These are phyloP conservation scores for Caenorhabditis imperialis DNA, from an alignment of 2,888 invertebrate species.

Conservation along the genomic window DNA sequence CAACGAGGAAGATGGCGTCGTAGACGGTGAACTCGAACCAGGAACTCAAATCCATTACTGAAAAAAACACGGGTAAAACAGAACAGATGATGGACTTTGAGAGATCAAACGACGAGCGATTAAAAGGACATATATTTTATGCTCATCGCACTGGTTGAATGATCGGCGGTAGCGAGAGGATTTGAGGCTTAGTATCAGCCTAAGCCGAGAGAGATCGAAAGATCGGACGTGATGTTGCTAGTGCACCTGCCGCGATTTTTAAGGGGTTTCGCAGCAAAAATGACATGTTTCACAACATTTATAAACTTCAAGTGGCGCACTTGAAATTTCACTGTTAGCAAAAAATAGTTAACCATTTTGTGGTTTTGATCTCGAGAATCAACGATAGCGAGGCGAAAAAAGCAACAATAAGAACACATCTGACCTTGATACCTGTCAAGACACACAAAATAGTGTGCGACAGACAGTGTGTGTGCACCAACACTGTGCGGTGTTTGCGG, in stretches of 20 bases:
- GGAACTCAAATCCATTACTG: slow-evolving; percentile 58
- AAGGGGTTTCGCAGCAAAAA: slow-evolving; percentile 5
- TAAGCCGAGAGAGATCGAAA: slow-evolving; percentile 39
- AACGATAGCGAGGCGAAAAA: too few species aligned
- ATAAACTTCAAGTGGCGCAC: too few species aligned
- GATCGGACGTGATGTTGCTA: slow-evolving; percentile 38
- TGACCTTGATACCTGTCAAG: too few species aligned
- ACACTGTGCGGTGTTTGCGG: too few species aligned
- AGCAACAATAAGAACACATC: too few species aligned
- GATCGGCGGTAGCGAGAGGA: slow-evolving; percentile 14
- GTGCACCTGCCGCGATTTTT: slow-evolving; percentile 17
- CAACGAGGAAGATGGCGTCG: slow-evolving; percentile 70
- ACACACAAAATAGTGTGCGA: too few species aligned
- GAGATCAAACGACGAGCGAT: slow-evolving; percentile 25
- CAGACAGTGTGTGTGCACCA: too few species aligned
- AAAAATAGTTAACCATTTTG: too few species aligned
- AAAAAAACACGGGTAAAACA: neutral
- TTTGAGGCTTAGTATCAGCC: too few species aligned
- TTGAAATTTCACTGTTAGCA: too few species aligned
- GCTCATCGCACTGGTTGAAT: slow-evolving; percentile 24
- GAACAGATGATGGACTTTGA: slow-evolving; percentile 20
- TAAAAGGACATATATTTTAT: slow-evolving; percentile 25
- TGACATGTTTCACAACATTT: slow-evolving; percentile 17
- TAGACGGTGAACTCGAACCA: slow-evolving; percentile 62
- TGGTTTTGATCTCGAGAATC: too few species aligned